Conservation (phyloP, 1,140 invertebrate genomes). For the Heliconius eleuchia region DNA sequence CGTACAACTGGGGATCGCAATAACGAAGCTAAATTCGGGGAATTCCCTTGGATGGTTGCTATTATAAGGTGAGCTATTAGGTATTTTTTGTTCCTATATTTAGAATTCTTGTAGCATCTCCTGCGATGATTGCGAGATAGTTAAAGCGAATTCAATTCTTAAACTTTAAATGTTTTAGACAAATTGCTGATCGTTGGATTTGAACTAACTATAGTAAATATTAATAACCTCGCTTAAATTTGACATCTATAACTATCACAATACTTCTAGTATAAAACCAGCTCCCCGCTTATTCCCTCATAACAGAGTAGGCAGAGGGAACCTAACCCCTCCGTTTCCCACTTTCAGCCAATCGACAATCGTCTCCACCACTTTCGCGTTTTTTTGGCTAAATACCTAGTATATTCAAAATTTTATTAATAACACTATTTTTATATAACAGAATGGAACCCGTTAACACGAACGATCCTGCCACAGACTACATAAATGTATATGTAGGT, state of each 20-base stretch:
- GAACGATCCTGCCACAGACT: constrained; percentile 67
- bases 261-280: too few relatives aligned
- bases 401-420: background rate
- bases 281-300: too few relatives aligned
- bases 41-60: constrained; percentile 93
- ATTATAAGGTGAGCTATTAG: constrained; percentile 82
- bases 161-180: too few relatives aligned
- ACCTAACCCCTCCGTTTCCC: rapidly evolving
- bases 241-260: too few relatives aligned
- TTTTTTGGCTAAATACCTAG: too few relatives aligned
- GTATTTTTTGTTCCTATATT: background rate
- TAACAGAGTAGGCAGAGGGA: too few relatives aligned
- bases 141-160: background rate
- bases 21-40: constrained; percentile 84
- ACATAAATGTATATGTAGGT: constrained; percentile 86
- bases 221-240: too few relatives aligned
- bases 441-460: constrained; percentile 37
- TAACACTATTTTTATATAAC: background rate
- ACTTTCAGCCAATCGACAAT: too few relatives aligned
- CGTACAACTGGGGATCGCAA: constrained; percentile 84
- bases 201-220: too few relatives aligned
- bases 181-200: too few relatives aligned
- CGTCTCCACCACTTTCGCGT: too few relatives aligned
- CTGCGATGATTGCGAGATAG: background rate
- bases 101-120: background rate